phyloP scores from a whole-genome alignment of 2,888 invertebrate species.

The Rhimphoctona megacephalus region DNA sequence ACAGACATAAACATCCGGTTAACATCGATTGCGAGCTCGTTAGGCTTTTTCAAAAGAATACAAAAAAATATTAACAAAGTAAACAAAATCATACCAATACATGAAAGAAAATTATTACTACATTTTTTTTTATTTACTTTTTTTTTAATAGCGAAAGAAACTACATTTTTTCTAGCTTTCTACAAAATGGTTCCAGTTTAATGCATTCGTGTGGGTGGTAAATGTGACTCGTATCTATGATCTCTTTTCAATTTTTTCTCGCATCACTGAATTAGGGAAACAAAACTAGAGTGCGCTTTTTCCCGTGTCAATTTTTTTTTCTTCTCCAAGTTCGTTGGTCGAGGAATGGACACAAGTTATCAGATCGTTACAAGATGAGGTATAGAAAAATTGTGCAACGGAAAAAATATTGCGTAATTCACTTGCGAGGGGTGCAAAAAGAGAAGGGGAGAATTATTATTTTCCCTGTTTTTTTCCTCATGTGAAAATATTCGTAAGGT shows the following conservation, averaged over 20 bases:
- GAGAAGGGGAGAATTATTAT: neutral
- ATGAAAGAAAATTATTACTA: slow-evolving; percentile 2
- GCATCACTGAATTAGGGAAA: neutral
- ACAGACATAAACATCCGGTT: slow-evolving; percentile 80
- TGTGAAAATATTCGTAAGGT: neutral
- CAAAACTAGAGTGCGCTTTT: neutral
- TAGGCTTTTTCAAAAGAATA: slow-evolving; percentile 64
- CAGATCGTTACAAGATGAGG: neutral
- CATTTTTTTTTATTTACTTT: slow-evolving; percentile 9
- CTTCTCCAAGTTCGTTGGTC: neutral
- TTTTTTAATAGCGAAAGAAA: slow-evolving; percentile 40
- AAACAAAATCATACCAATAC: slow-evolving; percentile 14
- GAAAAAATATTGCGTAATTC: neutral
- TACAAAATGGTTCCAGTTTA: slow-evolving; percentile 49
- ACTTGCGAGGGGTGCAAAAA: neutral
- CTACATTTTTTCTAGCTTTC: slow-evolving; percentile 51
- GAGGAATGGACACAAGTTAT: neutral
- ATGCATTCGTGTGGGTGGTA: slow-evolving; percentile 56
- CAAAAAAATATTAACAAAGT: slow-evolving; percentile 30
- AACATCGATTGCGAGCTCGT: slow-evolving; percentile 77
- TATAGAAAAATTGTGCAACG: neutral
- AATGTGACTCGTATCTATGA: slow-evolving; percentile 57
- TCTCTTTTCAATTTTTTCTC: slow-evolving; percentile 1
- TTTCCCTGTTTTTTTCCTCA: neutral
- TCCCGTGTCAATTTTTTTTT: neutral